Base-by-base conservation (phyloP, 1,140 invertebrate species). In the Plectrocnemia conspersa region DNA sequence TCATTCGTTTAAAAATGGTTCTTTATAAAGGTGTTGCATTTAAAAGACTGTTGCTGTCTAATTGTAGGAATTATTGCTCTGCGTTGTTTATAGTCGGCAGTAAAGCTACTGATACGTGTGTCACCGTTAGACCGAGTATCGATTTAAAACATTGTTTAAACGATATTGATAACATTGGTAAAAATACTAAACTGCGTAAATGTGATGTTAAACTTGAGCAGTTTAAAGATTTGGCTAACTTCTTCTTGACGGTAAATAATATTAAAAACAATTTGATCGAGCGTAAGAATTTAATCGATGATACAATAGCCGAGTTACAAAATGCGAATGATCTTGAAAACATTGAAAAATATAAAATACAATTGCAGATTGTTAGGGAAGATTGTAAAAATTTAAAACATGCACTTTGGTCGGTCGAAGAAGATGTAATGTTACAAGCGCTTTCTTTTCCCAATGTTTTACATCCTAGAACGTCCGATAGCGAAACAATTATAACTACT, bases 401-500 rank as follows among this genome's bases (percentile, higher is more conserved):
- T 15, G 68, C 69, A 46, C 56, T 81, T 3, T 82, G 79, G 76
- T 74, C 76, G 11, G 62, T 86, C 33, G 81, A 86, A 63, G 81
- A 84, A 62, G 67, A 68, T 44, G 72, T 82, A 0, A 69, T 82
- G 4, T 44, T 78, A 13, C 68, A 75, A 65, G 64, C 74, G 42
- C 69, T 88, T 32, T 75, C 74, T 63, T 61, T 89, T 40, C 86
- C 87, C 0, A 88, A 85, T 64, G 58, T 65, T 45, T 61, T 88
- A 16, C 80, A 88, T 68, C 47, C 66, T n/a, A 69, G 67, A 35
- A 86, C 84, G 21, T 83, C 85, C 2, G 22, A 62, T 16, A 33
- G 62, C 2, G 53, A 66, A 36, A 63, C 71, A 22, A 18, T 68
- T n/a, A 56, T 82, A 58, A 27, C 83, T 61, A 70, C 55, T 21